These are phyloP conservation scores for Numenius phaeopus DNA, from an alignment of 2,797 vertebrate species.

Conservation along the genomic window DNA sequence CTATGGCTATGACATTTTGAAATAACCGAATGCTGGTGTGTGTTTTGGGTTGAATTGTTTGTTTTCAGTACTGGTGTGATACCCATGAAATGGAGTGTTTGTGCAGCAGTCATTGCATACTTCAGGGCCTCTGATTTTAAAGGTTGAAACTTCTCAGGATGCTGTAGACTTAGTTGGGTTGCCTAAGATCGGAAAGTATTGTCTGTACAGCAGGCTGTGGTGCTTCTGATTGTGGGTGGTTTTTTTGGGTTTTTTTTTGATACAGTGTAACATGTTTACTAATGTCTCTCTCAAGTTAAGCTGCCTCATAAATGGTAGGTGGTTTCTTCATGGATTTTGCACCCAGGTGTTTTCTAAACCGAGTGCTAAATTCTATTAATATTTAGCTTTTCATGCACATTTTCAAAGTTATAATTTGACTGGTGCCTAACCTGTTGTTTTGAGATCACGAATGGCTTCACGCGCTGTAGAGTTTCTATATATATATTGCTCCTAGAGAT, in stretches of 20 bases:
- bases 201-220: not conserved
- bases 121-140: not conserved
- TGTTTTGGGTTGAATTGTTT: rapidly evolving
- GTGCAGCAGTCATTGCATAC: not conserved
- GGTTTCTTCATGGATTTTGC: not conserved
- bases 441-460: not conserved
- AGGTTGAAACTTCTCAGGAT: not conserved
- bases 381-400: not conserved
- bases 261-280: not conserved
- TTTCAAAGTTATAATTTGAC: not conserved
- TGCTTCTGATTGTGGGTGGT: no score
- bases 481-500: not conserved
- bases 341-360: not conserved
- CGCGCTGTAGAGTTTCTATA: not conserved
- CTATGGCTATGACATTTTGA: not conserved
- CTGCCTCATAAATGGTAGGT: not conserved
- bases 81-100: not conserved
- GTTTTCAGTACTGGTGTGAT: not conserved
- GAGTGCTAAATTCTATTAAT: not conserved
- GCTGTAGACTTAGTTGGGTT: not conserved
- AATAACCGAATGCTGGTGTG: not conserved
- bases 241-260: not conserved
- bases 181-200: not conserved
- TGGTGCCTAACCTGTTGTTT: not conserved
- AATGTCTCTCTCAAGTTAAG: not conserved